These are phyloP conservation scores for Anorthoa munda DNA, from an alignment of 2,888 invertebrate genomes.

Conservation along the genomic window DNA sequence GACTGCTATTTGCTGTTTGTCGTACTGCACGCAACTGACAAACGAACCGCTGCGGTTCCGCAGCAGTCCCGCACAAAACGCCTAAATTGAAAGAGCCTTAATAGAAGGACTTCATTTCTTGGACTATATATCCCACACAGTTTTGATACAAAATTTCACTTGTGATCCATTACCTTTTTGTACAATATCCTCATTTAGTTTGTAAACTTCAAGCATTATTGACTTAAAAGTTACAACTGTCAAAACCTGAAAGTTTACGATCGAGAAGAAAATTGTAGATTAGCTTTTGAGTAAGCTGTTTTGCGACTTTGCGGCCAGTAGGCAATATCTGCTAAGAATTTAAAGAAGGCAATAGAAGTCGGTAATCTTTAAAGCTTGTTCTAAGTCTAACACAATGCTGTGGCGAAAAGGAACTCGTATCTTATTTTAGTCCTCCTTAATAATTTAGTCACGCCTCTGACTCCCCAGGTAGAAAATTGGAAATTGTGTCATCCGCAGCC, in stretches of 20 bases:
- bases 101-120: background rate
- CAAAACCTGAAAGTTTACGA: slow-evolving; percentile 72
- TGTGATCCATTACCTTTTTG: background rate
- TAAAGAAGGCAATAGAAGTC: slow-evolving; percentile 88
- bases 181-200: slow-evolving; percentile 6
- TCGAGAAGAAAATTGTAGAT: slow-evolving; percentile 83
- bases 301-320: slow-evolving; percentile 80
- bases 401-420: slow-evolving; percentile 85
- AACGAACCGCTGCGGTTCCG: no score
- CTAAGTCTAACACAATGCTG: slow-evolving; percentile 85
- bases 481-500: slow-evolving; percentile 86
- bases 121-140: background rate
- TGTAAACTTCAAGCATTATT: slow-evolving; percentile 32
- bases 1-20: no score
- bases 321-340: slow-evolving; percentile 83
- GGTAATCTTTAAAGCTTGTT: slow-evolving; percentile 84
- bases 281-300: slow-evolving; percentile 83
- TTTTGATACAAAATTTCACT: slow-evolving; percentile 5
- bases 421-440: slow-evolving; percentile 87
- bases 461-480: slow-evolving; percentile 89
- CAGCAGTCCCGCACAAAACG: no score
- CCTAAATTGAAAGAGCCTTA: no score
- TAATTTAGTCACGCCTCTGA: slow-evolving; percentile 88
- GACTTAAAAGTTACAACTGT: slow-evolving; percentile 24
- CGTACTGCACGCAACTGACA: no score